Conservation (phyloP, 2,113 vertebrate genomes). For the Paradoxurus hermaphroditus region DNA sequence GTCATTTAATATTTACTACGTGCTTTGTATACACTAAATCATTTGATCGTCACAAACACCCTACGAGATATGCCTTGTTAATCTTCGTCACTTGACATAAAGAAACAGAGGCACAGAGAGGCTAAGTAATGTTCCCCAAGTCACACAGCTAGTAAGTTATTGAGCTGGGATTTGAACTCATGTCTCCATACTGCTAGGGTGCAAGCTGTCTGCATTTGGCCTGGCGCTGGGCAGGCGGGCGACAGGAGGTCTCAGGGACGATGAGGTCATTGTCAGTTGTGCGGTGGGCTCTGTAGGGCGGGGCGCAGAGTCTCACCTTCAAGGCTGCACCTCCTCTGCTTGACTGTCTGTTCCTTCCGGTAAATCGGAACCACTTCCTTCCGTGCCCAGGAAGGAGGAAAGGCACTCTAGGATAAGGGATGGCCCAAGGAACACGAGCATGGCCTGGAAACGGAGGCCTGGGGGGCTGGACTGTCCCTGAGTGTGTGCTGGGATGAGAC, state of each 20-base stretch:
- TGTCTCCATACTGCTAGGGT: background rate
- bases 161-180: background rate
- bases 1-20: too few species aligned
- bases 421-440: background rate
- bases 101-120: background rate
- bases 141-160: background rate
- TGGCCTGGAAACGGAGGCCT: background rate
- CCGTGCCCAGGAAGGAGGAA: background rate
- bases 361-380: background rate
- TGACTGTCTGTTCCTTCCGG: background rate
- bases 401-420: too few species aligned
- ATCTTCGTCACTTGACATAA: background rate
- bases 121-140: background rate
- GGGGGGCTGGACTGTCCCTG: background rate
- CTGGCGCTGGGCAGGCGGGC: background rate
- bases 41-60: background rate
- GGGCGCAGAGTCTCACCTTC: background rate
- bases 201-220: background rate
- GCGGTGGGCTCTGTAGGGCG: background rate
- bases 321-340: background rate
- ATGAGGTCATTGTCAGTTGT: background rate
- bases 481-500: fast-evolving
- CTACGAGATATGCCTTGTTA: background rate
- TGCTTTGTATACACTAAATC: background rate
- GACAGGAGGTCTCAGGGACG: fast-evolving